Evolutionary conservation across 2,888 invertebrate species (phyloP).

Genomic region (Mesochorus sp.): DNA sequence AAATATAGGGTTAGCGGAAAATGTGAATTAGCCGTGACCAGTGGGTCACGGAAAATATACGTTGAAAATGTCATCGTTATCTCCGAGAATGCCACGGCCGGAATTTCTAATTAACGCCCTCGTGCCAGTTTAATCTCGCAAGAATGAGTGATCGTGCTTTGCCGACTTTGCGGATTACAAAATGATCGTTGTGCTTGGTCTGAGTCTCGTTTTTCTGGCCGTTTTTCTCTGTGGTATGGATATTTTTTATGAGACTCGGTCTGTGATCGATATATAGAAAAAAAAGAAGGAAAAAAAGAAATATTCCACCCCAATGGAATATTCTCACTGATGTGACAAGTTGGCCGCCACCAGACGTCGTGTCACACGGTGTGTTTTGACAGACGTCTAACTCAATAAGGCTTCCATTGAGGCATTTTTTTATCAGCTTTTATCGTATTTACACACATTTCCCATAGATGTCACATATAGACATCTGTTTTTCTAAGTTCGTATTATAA

Average conservation of each 20-base stretch:
- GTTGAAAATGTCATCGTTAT: slow-evolving; percentile 63
- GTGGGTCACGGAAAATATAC: slow-evolving; percentile 63
- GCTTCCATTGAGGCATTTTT: neutral
- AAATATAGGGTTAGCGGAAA: neutral
- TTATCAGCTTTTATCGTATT: neutral
- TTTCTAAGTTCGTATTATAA: too few relatives aligned
- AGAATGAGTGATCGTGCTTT: slow-evolving; percentile 56
- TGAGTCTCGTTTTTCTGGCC: slow-evolving; percentile 1
- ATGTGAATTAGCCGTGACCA: slow-evolving; percentile 62
- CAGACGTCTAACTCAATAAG: neutral
- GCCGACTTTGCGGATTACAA: slow-evolving; percentile 31
- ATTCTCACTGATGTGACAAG: neutral
- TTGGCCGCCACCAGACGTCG: neutral
- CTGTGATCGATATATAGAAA: neutral
- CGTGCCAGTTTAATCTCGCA: slow-evolving; percentile 37
- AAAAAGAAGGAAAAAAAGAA: neutral
- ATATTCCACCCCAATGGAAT: neutral
- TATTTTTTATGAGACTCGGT: neutral
- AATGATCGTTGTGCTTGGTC: slow-evolving; percentile 34
- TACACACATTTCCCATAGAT: too few relatives aligned
- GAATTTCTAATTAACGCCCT: slow-evolving; percentile 65
- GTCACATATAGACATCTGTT: neutral
- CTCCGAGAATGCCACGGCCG: slow-evolving; percentile 49
- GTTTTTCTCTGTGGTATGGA: neutral
- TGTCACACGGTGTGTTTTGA: neutral